Evolutionary conservation across 2,113 vertebrate species (phyloP), one percentile per base, ranked within the genome.

Genomic region (Eulemur rufifrons): DNA sequence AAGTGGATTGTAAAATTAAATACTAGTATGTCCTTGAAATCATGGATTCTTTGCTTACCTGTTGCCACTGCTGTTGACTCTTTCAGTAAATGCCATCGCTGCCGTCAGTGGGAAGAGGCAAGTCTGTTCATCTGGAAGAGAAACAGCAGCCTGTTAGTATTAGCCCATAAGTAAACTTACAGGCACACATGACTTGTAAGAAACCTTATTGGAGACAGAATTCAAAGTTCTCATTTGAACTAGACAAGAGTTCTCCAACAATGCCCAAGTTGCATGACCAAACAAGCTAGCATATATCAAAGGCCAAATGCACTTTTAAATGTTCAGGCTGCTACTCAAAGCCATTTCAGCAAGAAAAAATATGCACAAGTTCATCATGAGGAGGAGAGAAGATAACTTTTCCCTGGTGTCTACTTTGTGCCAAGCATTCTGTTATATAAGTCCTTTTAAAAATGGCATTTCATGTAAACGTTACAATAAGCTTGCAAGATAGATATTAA

Each of bases 111-210:
- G 73, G 29, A 95, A 71, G 34, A 0, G 56, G 52, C 68, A 17
- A 91, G 63, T 90, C 91, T 97, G 11, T 11, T 98, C 96, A 98
- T 98, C 98, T 98, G 98, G n/a, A 98, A 98, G 68, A 97, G 69
- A 97, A 92, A 96, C 82, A 94, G 52, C 15, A 29, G 21, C 63
- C 21, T 34, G 37, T 95, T 76, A 95, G 29, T 8, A 23, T 37
- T 0, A 50, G 73, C 3, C 29, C 47, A 0, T 20, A 18, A 50
- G 21, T 11, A 45, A 50, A 76, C 63, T 74, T 21, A 32, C 0
- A 27, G 42, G 47, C 42, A 61, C 1, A 29, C 29, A 52, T 21
- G 37, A n/a, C 52, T 56, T 45, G 3, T 27, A 59, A 27, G 89
- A 52, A 89, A 73, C 45, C 23, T 37, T 88, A 84, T 1, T 59